Base-by-base conservation (phyloP, 2,113 vertebrate species). In the Leptodactylus fuscus region DNA sequence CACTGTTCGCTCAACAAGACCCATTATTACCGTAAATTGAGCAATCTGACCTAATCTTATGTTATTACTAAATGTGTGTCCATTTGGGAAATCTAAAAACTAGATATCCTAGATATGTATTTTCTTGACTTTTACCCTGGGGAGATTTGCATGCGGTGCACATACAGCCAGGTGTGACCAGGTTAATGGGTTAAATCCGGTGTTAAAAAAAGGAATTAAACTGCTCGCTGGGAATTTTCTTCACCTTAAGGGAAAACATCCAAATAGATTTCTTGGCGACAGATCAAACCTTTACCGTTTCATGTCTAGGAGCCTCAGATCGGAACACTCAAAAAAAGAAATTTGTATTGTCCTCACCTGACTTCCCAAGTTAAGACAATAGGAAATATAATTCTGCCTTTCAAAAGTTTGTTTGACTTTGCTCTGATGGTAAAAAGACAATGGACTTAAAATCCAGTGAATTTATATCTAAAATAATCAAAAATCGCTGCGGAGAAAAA, bases 241-340 rank as follows among this genome's bases (percentile, higher is more conserved):
- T n/a, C 75, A 79, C 83, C 83, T 85, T 18, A 46, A 85, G 83
- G 83, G 83, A 62, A 79, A 85, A 85, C 74, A 65, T 85, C 69
- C 60, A 85, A 85, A 77, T 38, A 69, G 46, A 78, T 79, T 78
- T 85, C 60, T 69, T 85, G 83, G 83, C 77, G 11, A 6, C 10
- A 49, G 83, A 85, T 79, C 83, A 85, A 78, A 79, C 83, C 67
- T 32, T 49, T 55, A 32, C 74, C 53, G 41, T 85, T 85, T 60
- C 44, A 36, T 70, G 82, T 85, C 74, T 85, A 22, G 53, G 13
- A 74, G 36, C 44, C 41, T 55, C 32, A 82, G 15, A 73, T 53
- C 46, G 24, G 29, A 36, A 81, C 27, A 49, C 62, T 60, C 27
- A 73, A 82, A 53, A 51, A 69, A 38, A 22, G n/a, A 49, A 34